Evolutionary conservation across 2,113 vertebrate genomes (phyloP).

Genomic region (Alethe castanea): DNA sequence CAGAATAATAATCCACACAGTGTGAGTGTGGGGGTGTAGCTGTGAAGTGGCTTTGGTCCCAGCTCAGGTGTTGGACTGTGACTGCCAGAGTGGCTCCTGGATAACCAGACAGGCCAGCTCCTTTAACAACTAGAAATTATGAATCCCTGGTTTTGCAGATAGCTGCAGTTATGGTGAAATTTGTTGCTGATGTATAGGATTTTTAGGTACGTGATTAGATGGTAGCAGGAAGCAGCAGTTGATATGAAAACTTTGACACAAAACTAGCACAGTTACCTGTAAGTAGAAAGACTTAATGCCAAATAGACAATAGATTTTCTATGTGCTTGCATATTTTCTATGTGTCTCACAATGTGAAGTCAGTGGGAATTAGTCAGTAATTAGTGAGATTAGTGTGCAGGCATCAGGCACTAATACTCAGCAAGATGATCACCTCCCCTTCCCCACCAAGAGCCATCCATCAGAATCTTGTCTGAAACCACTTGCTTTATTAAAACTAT

Average conservation of each 20-base stretch:
- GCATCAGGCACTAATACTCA: background rate
- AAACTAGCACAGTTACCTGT: background rate
- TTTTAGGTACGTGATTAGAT: background rate
- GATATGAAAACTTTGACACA: background rate
- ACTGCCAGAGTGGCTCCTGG: background rate
- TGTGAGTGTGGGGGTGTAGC: background rate
- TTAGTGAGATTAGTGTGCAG: background rate
- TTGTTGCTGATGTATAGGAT: background rate
- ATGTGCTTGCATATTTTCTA: background rate
- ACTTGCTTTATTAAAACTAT: background rate
- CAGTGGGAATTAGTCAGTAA: background rate
- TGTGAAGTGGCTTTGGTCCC: fast-evolving
- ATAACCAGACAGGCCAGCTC: background rate
- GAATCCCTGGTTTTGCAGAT: background rate
- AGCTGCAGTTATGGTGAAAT: background rate
- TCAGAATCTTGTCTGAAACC: background rate
- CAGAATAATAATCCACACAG: background rate
- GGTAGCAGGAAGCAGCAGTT: background rate
- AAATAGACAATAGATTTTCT: background rate
- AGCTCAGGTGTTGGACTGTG: background rate
- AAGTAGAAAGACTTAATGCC: background rate
- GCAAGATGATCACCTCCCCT: background rate
- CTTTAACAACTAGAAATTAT: background rate
- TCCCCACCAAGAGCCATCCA: background rate
- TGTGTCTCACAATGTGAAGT: background rate